phyloP scores from a whole-genome alignment of 2,888 invertebrate genomes.

The Euspilapteryx auroguttella region DNA sequence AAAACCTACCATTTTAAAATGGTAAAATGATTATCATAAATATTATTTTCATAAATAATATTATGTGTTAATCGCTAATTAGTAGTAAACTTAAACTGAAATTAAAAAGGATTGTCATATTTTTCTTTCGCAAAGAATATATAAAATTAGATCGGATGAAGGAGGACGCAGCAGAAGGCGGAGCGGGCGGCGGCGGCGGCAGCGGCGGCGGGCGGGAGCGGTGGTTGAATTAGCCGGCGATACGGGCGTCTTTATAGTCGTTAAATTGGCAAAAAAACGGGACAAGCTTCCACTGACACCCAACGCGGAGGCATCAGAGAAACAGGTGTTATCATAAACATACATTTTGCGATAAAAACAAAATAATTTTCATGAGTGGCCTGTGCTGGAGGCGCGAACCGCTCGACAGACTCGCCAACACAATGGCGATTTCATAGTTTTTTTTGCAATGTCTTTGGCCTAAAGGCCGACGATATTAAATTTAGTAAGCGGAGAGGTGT shows the following conservation, averaged over 20 bases:
- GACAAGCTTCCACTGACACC: conserved; percentile 53
- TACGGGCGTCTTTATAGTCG: conserved; percentile 57
- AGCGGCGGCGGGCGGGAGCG: conserved; percentile 24
- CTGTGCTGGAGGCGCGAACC: conserved; percentile 48
- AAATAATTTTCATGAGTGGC: conserved; percentile 60
- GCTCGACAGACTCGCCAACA: conserved; percentile 47
- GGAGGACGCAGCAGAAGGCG: too few relatives aligned
- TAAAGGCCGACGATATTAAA: conserved; percentile 58
- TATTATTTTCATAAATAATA: too few relatives aligned
- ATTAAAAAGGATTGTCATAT: too few relatives aligned
- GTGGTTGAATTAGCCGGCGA: conserved; percentile 55
- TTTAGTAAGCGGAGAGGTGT: conserved; percentile 62
- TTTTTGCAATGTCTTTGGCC: conserved; percentile 42
- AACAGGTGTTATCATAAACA: conserved; percentile 63
- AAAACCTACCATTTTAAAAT: too few relatives aligned
- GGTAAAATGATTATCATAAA: too few relatives aligned
- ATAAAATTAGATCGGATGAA: too few relatives aligned
- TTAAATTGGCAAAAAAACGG: conserved; percentile 59
- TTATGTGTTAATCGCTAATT: too few relatives aligned
- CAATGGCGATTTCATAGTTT: conserved; percentile 55
- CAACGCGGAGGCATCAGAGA: conserved; percentile 57
- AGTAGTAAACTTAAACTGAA: too few relatives aligned
- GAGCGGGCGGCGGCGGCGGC: neutral
- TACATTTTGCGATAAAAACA: conserved; percentile 60
- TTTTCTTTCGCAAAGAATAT: too few relatives aligned